Evolutionary conservation across 2,113 vertebrate genomes (phyloP).

Genomic region (Numida meleagris): DNA sequence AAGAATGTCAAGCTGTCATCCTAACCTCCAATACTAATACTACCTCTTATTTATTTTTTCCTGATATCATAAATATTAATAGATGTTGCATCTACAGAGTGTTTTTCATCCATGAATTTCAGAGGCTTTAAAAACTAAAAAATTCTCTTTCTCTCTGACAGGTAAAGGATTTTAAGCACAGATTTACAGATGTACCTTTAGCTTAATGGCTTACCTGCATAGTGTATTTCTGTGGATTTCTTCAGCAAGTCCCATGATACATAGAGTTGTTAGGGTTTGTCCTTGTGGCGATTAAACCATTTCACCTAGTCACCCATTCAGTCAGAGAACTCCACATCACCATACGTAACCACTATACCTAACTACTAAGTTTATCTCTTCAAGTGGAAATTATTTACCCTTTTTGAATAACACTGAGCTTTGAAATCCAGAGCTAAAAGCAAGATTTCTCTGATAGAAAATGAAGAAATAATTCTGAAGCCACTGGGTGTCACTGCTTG

Average conservation of each 20-base stretch:
- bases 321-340: neutral
- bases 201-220: neutral
- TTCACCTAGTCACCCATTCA: neutral
- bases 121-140: neutral
- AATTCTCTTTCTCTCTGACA: neutral
- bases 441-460: neutral
- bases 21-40: neutral
- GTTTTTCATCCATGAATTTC: neutral
- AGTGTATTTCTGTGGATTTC: neutral
- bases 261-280: neutral
- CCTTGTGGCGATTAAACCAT: fast-evolving
- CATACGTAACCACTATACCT: neutral
- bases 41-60: neutral
- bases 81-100: neutral
- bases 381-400: neutral
- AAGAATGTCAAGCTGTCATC: neutral
- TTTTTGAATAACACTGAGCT: neutral
- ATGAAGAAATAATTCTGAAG: neutral
- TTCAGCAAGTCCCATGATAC: neutral
- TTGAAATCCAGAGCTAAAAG: neutral
- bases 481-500: constrained; percentile 73
- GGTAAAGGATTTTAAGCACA: neutral
- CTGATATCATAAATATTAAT: constrained; percentile 30
- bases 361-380: neutral
- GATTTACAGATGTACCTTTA: neutral